Evolutionary conservation across 92 coral and sea anemone genomes (phyloP).

Genomic region (Zoanthus solanderi): DNA sequence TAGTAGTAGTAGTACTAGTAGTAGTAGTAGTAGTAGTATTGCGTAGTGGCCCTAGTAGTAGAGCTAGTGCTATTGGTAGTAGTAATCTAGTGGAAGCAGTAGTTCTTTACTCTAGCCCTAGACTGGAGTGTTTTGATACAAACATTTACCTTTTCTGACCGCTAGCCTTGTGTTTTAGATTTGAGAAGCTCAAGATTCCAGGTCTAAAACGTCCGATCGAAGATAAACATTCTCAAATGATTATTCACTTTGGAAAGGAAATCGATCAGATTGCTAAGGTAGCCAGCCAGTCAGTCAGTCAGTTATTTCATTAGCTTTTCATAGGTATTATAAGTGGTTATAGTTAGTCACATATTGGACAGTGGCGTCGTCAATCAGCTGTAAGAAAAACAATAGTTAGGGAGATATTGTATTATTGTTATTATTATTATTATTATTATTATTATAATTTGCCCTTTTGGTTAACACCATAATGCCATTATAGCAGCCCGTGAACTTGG

Average conservation of each 20-base stretch:
- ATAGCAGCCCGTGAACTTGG: no score
- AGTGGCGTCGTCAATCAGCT: background rate
- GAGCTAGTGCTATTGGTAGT: no score
- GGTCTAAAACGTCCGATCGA: slow-evolving; percentile 74
- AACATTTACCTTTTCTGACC: no score
- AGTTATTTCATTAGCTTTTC: background rate
- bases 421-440: no score
- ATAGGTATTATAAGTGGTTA: background rate
- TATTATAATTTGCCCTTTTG: no score
- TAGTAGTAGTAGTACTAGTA: no score
- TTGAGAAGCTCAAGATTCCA: slow-evolving; percentile 85
- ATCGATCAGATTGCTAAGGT: slow-evolving; percentile 85
- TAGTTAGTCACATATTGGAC: background rate
- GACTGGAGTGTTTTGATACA: background rate
- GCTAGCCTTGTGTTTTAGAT: slow-evolving; percentile 48
- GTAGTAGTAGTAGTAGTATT: no score
- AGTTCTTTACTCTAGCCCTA: background rate
- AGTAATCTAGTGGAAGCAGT: no score
- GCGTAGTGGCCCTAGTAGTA: no score
- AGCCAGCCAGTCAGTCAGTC: background rate
- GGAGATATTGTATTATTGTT: no score
- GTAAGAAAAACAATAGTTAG: background rate
- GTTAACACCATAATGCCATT: no score
- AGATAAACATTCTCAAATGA: slow-evolving; percentile 65
- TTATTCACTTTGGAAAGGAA: slow-evolving; percentile 83